Conservation (phyloP, 2,888 invertebrate species). For the Agrochola litura region DNA sequence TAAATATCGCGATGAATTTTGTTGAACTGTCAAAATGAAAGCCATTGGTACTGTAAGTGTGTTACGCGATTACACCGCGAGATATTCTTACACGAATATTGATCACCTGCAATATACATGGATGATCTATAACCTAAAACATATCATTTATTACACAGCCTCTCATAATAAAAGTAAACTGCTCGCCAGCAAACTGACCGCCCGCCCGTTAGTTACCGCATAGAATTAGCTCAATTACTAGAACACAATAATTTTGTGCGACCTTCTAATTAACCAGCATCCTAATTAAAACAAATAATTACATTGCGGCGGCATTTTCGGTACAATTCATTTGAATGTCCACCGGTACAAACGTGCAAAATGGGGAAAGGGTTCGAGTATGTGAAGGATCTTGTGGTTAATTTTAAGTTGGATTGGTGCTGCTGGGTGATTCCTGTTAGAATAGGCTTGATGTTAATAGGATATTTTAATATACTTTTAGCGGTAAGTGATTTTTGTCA, state of each 20-base stretch:
- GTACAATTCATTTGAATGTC: constrained; percentile 59
- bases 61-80: too few species aligned
- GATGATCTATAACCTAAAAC: not conserved
- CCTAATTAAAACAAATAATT: constrained; percentile 79
- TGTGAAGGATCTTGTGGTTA: constrained; percentile 72
- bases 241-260: constrained; percentile 70
- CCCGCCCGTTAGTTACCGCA: constrained; percentile 46
- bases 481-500: constrained; percentile 71
- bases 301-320: constrained; percentile 59
- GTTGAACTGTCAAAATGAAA: too few species aligned
- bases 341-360: constrained; percentile 53
- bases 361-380: constrained; percentile 77
- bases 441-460: constrained; percentile 76
- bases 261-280: constrained; percentile 79
- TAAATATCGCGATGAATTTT: too few species aligned
- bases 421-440: constrained; percentile 80
- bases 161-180: not conserved
- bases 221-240: constrained; percentile 71
- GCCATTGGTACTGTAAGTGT: too few species aligned
- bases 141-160: not conserved
- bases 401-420: constrained; percentile 78
- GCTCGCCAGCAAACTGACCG: constrained; percentile 44
- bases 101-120: not conserved
- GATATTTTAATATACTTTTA: constrained; percentile 76
- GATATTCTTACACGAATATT: not conserved